Conservation (phyloP, 2,888 invertebrate genomes). For the Drosophila birchii region DNA sequence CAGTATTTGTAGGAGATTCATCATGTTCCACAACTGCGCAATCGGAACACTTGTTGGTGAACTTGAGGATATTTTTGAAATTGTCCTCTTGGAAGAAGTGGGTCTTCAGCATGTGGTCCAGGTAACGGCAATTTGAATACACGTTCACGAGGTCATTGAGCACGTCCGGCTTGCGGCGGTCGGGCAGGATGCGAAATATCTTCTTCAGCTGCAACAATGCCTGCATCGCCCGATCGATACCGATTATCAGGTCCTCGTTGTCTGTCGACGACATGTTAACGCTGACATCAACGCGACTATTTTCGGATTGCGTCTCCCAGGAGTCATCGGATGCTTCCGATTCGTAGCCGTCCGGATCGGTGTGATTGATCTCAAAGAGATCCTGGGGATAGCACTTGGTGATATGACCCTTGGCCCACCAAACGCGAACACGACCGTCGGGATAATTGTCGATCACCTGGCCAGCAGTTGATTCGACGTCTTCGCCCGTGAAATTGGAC, state of each 20-base stretch:
- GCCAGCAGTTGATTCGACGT: slow-evolving; percentile 91
- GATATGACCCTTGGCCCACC: slow-evolving; percentile 94
- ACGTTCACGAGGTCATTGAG: slow-evolving; percentile 92
- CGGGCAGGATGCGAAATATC: slow-evolving; percentile 91
- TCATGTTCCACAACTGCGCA: neutral
- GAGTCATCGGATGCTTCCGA: slow-evolving; percentile 89
- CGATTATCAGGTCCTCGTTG: slow-evolving; percentile 88
- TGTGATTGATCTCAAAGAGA: slow-evolving; percentile 91
- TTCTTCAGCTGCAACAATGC: slow-evolving; percentile 91
- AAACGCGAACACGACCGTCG: slow-evolving; percentile 93
- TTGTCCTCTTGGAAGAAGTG: slow-evolving; percentile 90
- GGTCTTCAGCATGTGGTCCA: slow-evolving; percentile 94
- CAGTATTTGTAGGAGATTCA: neutral
- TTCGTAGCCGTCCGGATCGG: slow-evolving; percentile 87
- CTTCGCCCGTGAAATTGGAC: slow-evolving; percentile 91
- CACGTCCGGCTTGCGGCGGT: slow-evolving; percentile 90
- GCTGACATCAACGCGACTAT: slow-evolving; percentile 74
- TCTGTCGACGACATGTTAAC: slow-evolving; percentile 77
- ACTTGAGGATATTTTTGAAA: slow-evolving; percentile 78
- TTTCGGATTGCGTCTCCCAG: slow-evolving; percentile 93
- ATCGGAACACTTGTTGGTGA: slow-evolving; percentile 70
- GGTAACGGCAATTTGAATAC: slow-evolving; percentile 93
- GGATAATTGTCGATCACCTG: slow-evolving; percentile 96
- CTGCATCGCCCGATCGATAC: slow-evolving; percentile 91
- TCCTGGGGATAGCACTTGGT: slow-evolving; percentile 97